Conservation (phyloP, 2,797 vertebrate species). For the Myiotriccus ornatus region DNA sequence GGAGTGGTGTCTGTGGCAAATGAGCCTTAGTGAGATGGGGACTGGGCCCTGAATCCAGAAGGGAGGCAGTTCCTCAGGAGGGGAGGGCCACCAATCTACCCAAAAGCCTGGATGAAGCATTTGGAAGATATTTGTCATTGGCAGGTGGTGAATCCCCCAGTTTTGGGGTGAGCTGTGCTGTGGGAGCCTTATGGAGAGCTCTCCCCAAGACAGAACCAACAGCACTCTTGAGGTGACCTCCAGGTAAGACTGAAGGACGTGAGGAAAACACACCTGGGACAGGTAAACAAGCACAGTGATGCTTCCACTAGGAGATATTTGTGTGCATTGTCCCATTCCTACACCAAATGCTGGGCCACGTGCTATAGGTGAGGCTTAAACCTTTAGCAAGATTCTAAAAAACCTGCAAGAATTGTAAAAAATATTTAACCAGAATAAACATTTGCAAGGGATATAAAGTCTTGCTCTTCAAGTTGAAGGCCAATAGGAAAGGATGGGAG, state of each 20-base stretch:
- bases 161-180: background rate
- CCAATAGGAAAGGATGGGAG: background rate
- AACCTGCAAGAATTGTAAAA: background rate
- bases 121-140: background rate
- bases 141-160: background rate
- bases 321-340: background rate
- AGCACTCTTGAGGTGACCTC: background rate
- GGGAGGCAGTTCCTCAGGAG: background rate
- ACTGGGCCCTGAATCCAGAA: background rate
- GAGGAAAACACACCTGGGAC: background rate
- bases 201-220: background rate
- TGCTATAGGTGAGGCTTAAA: background rate
- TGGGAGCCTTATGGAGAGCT: background rate
- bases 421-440: background rate
- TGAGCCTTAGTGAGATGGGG: background rate
- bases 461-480: background rate
- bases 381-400: background rate
- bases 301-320: background rate
- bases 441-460: background rate
- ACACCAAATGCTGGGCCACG: accelerated
- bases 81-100: background rate
- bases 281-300: background rate
- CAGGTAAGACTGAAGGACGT: background rate
- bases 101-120: background rate
- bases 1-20: background rate